Evolutionary conservation across 2,797 vertebrate genomes (phyloP).

Genomic region (Malurus splendens): DNA sequence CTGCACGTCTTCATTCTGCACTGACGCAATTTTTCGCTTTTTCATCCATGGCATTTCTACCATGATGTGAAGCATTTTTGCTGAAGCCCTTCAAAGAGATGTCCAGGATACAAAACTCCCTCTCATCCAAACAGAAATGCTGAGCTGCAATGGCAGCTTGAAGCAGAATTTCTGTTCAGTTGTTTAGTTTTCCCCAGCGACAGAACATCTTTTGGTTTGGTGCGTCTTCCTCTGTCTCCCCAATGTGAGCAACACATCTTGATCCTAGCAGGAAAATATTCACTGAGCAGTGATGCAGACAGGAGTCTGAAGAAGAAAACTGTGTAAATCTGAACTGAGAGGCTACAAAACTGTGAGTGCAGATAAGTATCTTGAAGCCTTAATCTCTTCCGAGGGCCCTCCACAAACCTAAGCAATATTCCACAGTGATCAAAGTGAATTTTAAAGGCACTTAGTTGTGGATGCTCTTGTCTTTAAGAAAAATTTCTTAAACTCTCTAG

Average conservation of each 20-base stretch:
- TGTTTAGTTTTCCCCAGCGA: not conserved
- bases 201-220: not conserved
- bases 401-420: not conserved
- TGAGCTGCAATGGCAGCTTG: not conserved
- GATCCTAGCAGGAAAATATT: not conserved
- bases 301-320: not conserved
- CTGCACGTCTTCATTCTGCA: not conserved
- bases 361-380: not conserved
- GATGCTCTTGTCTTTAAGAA: not conserved
- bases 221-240: not conserved
- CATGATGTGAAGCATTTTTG: not conserved
- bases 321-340: not conserved
- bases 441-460: not conserved
- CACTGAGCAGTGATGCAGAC: not conserved
- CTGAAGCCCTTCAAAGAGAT: not conserved
- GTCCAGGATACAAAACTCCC: not conserved
- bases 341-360: not conserved
- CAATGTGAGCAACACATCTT: not conserved
- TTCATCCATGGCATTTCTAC: not conserved
- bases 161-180: not conserved
- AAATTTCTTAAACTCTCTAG: not conserved
- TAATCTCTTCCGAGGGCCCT: not conserved
- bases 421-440: not conserved
- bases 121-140: not conserved
- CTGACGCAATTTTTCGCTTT: accelerated